Evolutionary conservation across 2,113 vertebrate species (phyloP).

Genomic region (Bambusicola thoracicus): DNA sequence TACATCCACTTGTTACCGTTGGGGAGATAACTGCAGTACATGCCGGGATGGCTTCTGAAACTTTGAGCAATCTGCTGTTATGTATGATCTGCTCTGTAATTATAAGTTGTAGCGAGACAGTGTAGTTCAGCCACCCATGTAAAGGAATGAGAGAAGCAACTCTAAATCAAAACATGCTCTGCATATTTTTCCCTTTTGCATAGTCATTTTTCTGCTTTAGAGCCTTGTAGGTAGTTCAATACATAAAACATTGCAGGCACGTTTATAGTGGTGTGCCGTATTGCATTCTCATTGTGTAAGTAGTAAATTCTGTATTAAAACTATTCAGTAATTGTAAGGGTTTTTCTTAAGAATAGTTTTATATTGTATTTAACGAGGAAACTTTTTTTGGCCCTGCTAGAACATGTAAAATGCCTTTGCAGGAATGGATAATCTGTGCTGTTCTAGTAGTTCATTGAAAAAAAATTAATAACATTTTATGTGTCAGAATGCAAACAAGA

Average conservation of each 20-base stretch:
- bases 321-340: neutral
- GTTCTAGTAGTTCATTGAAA: neutral
- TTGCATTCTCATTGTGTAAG: conserved; percentile 27
- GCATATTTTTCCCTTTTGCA: neutral
- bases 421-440: neutral
- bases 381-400: neutral
- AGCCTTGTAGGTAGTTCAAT: neutral
- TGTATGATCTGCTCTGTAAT: conserved; percentile 46
- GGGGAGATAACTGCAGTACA: neutral
- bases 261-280: conserved; percentile 21
- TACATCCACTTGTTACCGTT: conserved; percentile 5
- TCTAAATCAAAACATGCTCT: conserved; percentile 41
- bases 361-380: neutral
- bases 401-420: neutral
- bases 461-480: neutral
- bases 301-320: conserved; percentile 37
- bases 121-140: conserved; percentile 25
- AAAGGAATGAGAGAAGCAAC: conserved; percentile 17
- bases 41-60: neutral
- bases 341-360: neutral
- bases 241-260: conserved; percentile 7
- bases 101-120: conserved; percentile 17
- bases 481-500: neutral
- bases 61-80: conserved; percentile 14
- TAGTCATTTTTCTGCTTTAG: conserved; percentile 30